Evolutionary conservation across 2,888 invertebrate genomes (phyloP).

Genomic region (Aphrophora alni): DNA sequence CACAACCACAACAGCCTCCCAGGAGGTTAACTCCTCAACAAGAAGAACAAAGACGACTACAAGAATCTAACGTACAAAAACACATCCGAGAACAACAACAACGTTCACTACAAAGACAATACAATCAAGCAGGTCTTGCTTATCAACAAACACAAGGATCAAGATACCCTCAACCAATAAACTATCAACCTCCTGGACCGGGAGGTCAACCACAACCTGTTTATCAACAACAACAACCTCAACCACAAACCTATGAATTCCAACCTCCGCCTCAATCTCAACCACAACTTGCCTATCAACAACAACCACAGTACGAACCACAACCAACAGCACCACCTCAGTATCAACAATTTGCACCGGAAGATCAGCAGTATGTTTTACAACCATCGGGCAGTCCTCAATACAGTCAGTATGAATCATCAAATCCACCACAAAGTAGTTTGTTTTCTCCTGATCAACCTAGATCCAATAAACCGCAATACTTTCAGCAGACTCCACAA

Average conservation of each 20-base stretch:
- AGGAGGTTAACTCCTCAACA: slow-evolving; percentile 36
- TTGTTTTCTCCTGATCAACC: background rate
- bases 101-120: slow-evolving; percentile 26
- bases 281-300: slow-evolving; percentile 2
- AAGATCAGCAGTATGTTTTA: background rate
- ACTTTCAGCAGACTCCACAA: slow-evolving; percentile 11
- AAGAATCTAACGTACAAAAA: slow-evolving; percentile 38
- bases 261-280: background rate
- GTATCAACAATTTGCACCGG: background rate
- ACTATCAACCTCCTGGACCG: background rate
- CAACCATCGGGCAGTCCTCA: background rate
- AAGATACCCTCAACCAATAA: background rate
- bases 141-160: slow-evolving; percentile 4
- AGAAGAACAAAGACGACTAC: slow-evolving; percentile 38
- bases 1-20: slow-evolving; percentile 23
- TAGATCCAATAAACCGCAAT: background rate
- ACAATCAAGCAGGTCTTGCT: slow-evolving; percentile 35
- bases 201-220: background rate
- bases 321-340: background rate
- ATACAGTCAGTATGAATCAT: slow-evolving; percentile 15
- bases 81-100: slow-evolving; percentile 40
- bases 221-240: background rate
- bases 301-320: background rate
- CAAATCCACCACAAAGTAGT: background rate
- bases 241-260: background rate